Evolutionary conservation across 2,797 vertebrate genomes (phyloP).

Genomic region (Holocentrus rufus): DNA sequence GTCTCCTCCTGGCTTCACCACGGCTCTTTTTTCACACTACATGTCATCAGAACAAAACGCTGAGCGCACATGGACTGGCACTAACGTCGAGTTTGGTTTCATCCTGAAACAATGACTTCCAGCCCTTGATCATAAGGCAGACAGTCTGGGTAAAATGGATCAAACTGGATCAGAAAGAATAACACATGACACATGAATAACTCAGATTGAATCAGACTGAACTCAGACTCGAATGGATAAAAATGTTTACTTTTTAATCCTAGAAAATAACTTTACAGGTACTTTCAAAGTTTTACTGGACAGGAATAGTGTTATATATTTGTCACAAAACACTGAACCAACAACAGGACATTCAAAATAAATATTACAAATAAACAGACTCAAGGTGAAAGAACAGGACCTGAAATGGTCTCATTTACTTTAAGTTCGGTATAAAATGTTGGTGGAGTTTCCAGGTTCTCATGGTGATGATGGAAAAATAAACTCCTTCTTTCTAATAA

Average conservation of each 20-base stretch:
- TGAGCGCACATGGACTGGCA: conserved; percentile 3
- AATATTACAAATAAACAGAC: not conserved
- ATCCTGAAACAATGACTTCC: not conserved
- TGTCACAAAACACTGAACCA: not conserved
- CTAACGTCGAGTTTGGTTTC: not conserved
- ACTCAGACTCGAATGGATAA: no score
- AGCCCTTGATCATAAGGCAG: no score
- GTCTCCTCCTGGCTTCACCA: not conserved
- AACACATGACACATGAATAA: no score
- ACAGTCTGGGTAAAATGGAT: no score
- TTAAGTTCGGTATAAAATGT: not conserved
- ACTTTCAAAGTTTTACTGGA: no score
- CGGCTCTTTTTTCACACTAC: not conserved
- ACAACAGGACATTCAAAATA: conserved; percentile 26
- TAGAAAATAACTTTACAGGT: not conserved
- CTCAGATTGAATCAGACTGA: no score
- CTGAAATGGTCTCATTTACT: conserved; percentile 7
- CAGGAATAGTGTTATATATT: not conserved
- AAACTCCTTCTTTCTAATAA: no score
- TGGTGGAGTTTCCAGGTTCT: conserved; percentile 41
- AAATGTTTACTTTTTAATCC: conserved; percentile 3
- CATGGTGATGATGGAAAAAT: conserved; percentile 12
- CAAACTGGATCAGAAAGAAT: no score
- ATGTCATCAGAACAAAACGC: conserved; percentile 11
- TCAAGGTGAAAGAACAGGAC: not conserved